Evolutionary conservation across 2,113 vertebrate species (phyloP).

Genomic region (Otus sunia): DNA sequence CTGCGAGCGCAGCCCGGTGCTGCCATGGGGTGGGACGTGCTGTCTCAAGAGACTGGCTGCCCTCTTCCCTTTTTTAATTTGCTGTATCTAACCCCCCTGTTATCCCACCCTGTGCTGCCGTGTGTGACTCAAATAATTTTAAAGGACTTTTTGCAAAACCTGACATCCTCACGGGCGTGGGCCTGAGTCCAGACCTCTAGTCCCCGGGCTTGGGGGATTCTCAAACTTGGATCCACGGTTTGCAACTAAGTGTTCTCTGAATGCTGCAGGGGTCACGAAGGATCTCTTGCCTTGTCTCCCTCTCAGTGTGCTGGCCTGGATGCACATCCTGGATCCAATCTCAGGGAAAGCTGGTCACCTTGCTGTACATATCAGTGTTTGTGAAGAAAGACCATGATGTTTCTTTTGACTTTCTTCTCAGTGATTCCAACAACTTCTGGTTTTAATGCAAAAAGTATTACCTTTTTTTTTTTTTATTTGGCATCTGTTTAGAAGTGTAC

Average conservation of each 20-base stretch:
- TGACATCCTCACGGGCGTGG: neutral
- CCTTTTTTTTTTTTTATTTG: neutral
- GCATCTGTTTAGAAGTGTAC: neutral
- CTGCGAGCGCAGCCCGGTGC: neutral
- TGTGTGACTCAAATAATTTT: neutral
- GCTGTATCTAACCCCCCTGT: neutral
- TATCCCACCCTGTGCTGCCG: neutral
- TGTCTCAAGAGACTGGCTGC: neutral
- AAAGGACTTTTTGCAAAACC: slow-evolving; percentile 13
- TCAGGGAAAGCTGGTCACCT: slow-evolving; percentile 56
- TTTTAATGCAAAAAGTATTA: slow-evolving; percentile 9
- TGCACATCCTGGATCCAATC: slow-evolving; percentile 56
- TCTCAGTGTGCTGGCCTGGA: slow-evolving; percentile 37
- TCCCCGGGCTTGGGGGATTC: neutral
- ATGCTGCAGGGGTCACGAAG: slow-evolving; percentile 47
- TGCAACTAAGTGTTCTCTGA: slow-evolving; percentile 56
- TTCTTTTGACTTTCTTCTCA: slow-evolving; percentile 48
- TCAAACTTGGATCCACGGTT: slow-evolving; percentile 42
- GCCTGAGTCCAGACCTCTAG: neutral
- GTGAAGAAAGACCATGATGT: slow-evolving; percentile 41
- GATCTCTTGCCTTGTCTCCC: slow-evolving; percentile 46
- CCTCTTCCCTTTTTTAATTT: neutral
- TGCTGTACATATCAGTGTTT: slow-evolving; percentile 54
- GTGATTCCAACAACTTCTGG: neutral
- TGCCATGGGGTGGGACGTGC: neutral